Evolutionary conservation across 2,797 vertebrate species (phyloP), one percentile per base, ranked within the genome.

Genomic region (Cetoscarus ocellatus): DNA sequence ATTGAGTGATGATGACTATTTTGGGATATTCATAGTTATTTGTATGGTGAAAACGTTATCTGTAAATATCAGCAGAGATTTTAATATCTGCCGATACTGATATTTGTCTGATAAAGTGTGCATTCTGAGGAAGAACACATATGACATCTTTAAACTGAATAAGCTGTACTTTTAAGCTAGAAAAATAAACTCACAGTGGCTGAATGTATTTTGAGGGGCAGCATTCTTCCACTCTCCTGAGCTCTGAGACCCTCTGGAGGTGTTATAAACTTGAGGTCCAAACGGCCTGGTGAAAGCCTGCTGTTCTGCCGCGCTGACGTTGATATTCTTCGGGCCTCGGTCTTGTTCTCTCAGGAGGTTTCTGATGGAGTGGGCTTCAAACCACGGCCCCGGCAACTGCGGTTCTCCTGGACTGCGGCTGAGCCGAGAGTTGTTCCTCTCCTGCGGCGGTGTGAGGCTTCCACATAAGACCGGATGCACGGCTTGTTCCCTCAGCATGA

Each of bases 401-500:
- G 78, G 68, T 7, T 88, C 93, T 7, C 70, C 75, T 49, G 87
- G 83, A 78, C 77, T 64, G 42, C 61, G 86, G 49, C 70, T 80
- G 8, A 80, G 54, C 38, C 83, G 74, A 62, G 83, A 76, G 15
- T 88, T 94, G 85, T 91, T 91, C 42, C 84, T 93, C 11, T 90
- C 93, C 67, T 93, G 90, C 10, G 79, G 89, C 0, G 77, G 88
- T 0, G 76, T 91, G 8, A 93, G 88, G 71, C 85, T 92, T 10
- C 95, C 95, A 18, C 98, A 99, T 38, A 95, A 57, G 42, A 73
- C 80, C 0, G 96, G 96, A 58, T 99, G 98, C 49, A 94, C 87
- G 19, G 81, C 86, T 48, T 96, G 95, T 43, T 99, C 97, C 70
- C 93, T 94, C 75, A 97, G 71, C 95, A 99, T 93, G 12, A 99